A percentile compares a stretch with the other conserved stretches of the same genome.
These are phyloP conservation scores for Amniataba percoides DNA, from an alignment of 2,797 vertebrate species.

Conservation along the genomic window DNA sequence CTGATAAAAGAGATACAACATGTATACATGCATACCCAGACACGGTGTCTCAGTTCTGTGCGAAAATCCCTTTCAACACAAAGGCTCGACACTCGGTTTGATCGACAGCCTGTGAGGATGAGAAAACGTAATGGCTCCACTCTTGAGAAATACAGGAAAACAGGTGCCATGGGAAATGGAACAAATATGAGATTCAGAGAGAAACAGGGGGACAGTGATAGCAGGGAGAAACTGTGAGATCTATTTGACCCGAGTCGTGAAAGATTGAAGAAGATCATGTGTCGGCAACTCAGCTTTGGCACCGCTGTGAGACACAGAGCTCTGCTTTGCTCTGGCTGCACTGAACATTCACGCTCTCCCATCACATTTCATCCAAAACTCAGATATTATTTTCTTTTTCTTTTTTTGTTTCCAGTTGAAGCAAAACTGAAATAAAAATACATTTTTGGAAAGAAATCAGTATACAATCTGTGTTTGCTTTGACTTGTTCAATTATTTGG, in stretches of 20 bases:
- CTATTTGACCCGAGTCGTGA: conserved; percentile 59
- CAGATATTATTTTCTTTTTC: conserved; percentile 19
- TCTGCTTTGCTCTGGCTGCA: conserved; percentile 24
- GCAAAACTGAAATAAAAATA: background rate
- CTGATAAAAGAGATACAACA: background rate
- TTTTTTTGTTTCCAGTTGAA: background rate
- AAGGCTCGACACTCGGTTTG: conserved; percentile 30
- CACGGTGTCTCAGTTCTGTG: conserved; percentile 7
- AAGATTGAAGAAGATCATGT: conserved; percentile 64
- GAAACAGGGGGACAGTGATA: conserved; percentile 32
- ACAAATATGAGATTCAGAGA: conserved; percentile 56
- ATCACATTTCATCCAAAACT: conserved; percentile 31
- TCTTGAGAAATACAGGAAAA: conserved; percentile 52
- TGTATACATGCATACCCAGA: background rate
- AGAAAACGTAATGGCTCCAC: conserved; percentile 57
- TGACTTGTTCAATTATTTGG: background rate
- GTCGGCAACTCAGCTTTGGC: conserved; percentile 44
- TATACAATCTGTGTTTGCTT: background rate
- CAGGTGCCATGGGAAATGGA: conserved; percentile 55
- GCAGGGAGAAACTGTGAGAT: conserved; percentile 42
- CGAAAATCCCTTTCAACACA: conserved; percentile 19
- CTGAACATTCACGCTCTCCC: conserved; percentile 30
- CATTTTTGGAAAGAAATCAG: background rate
- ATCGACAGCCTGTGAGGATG: conserved; percentile 47
- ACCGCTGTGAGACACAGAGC: conserved; percentile 29